Base-by-base conservation (phyloP, 1,140 invertebrate genomes). In the Brachionus asplanchnoidis region DNA sequence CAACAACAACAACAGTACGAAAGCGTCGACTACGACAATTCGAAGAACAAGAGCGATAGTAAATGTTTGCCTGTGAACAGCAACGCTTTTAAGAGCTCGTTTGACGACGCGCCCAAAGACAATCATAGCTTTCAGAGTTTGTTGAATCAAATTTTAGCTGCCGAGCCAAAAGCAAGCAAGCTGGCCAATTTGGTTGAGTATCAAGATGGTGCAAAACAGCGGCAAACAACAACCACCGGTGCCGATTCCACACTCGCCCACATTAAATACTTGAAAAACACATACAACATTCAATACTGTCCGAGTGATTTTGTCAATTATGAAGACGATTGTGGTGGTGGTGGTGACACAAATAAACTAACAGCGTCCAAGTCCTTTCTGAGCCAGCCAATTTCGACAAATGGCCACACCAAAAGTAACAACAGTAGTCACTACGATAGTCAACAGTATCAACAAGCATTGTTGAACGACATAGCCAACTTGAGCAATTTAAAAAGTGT, bases 401-500 rank as follows among this genome's bases (percentile, higher is more conserved):
- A 2, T 28, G 26, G 26, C 26, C 26, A 28, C 26, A 28, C 26
- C 26, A 28, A 28, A 28, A 28, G 26, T 2, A 28, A 3, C 3
- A 28, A 28, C 26, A 28, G 26, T 36, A 36, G 3, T 36, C 6
- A 17, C 36, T 17, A 42, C n/a, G 36, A 40, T 40, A 17, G 17
- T 0, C 40, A 11, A 6, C 70, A 9, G 26, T 26, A 20, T 28
- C n/a, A 77, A 26, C 40, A 75, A 75, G 9, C 70, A 44, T 11
- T 42, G 11, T 60, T 65, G 6, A 46, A 82, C n/a, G 79, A 82
- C 32, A 82, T 82, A 65, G 79, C 42, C 40, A 42, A 40, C 28
- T 82, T 68, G 60, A 32, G 53, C 32, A 82, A 77, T 77, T 77
- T 82, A 46, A 82, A 82, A 68, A 82, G 79, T 26, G 79, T 82